phyloP scores from a whole-genome alignment of 2,888 invertebrate species.

The Ceratothoa steindachneri region DNA sequence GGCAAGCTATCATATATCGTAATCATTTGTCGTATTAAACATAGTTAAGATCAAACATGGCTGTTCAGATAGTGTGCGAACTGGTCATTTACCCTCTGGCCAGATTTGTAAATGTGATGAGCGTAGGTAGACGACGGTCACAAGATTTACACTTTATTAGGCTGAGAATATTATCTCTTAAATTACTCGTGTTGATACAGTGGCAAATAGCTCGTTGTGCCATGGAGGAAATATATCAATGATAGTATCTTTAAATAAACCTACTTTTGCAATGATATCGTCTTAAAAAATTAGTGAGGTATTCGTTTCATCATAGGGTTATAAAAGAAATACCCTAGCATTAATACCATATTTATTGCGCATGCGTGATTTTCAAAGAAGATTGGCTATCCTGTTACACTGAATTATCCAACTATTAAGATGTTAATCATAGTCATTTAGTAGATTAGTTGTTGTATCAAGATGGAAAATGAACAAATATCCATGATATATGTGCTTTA shows the following conservation, averaged over 20 bases:
- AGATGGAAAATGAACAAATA: not conserved
- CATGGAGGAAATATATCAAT: not conserved
- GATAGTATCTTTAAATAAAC: not conserved
- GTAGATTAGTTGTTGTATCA: not conserved
- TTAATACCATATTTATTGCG: not conserved
- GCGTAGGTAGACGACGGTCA: not conserved
- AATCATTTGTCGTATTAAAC: not conserved
- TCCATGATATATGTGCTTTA: not conserved
- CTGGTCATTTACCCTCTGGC: too few species aligned
- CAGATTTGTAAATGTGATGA: too few species aligned
- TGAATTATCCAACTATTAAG: not conserved
- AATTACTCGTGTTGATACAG: not conserved
- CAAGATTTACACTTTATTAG: not conserved
- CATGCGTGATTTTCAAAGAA: not conserved
- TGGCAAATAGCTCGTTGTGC: not conserved
- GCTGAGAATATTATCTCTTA: not conserved
- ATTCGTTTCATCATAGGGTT: not conserved
- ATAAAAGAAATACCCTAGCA: not conserved
- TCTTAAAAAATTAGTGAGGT: not conserved
- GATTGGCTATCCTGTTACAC: not conserved
- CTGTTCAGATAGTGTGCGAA: too few species aligned
- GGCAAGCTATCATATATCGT: not conserved
- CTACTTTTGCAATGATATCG: not conserved
- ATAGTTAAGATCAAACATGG: not conserved
- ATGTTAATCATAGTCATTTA: not conserved